These are phyloP conservation scores for Brachionus sp. DNA, from an alignment of 1,140 invertebrate genomes.

Conservation along the genomic window DNA sequence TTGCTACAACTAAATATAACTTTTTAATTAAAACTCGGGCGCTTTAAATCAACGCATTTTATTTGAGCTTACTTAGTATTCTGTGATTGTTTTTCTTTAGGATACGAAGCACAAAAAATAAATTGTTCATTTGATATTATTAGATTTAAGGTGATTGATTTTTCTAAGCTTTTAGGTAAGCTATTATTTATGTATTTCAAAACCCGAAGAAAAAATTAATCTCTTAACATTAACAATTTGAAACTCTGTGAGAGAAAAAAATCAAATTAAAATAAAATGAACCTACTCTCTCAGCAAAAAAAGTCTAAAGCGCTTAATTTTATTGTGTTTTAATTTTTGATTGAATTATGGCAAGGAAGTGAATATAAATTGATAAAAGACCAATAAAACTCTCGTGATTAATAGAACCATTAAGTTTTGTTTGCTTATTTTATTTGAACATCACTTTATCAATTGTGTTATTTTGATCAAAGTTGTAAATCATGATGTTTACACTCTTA, in stretches of 20 bases:
- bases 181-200: neutral
- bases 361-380: conserved; percentile 7
- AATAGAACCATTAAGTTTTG: neutral
- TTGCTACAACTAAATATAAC: neutral
- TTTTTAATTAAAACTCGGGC: neutral
- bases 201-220: neutral
- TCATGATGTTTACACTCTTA: conserved; percentile 12
- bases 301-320: neutral
- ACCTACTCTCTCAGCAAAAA: too few species aligned
- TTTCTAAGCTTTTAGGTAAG: neutral
- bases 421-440: conserved; percentile 8
- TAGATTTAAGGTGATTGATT: neutral
- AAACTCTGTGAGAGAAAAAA: neutral
- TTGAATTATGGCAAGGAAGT: neutral
- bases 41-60: neutral
- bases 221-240: neutral
- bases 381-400: neutral
- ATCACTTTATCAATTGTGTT: neutral
- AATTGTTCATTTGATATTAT: conserved; percentile 11
- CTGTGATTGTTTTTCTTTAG: conserved; percentile 8
- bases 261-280: neutral
- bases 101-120: neutral
- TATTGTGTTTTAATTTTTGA: neutral
- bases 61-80: neutral
- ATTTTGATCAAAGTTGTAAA: neutral